Evolutionary conservation across 2,888 invertebrate genomes (phyloP).

Genomic region (Trachelus stipa): DNA sequence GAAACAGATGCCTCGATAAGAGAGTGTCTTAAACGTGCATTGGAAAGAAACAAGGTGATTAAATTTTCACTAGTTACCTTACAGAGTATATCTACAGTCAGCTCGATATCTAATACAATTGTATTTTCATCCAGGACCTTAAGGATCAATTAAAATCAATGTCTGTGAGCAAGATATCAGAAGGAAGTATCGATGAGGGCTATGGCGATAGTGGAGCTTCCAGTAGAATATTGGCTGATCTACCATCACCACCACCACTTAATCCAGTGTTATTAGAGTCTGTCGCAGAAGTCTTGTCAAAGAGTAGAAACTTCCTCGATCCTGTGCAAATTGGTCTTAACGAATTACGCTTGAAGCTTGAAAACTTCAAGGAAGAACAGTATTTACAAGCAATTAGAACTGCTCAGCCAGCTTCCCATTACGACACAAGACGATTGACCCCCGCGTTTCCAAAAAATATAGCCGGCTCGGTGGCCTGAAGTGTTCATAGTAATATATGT

Average conservation of each 20-base stretch:
- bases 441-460: slow-evolving; percentile 19
- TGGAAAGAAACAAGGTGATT: slow-evolving; percentile 49
- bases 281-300: slow-evolving; percentile 39
- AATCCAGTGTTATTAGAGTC: slow-evolving; percentile 44
- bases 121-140: slow-evolving; percentile 38
- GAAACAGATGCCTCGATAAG: slow-evolving; percentile 39
- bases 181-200: slow-evolving; percentile 57
- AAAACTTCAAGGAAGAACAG: slow-evolving; percentile 13
- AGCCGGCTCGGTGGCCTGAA: slow-evolving; percentile 25
- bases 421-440: slow-evolving; percentile 20
- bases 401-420: slow-evolving; percentile 15
- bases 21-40: slow-evolving; percentile 45
- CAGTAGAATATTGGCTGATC: slow-evolving; percentile 31
- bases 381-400: neutral
- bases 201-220: slow-evolving; percentile 43
- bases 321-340: slow-evolving; percentile 44
- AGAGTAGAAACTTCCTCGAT: slow-evolving; percentile 44
- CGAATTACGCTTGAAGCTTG: slow-evolving; percentile 40
- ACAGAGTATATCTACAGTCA: neutral
- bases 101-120: neutral
- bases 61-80: neutral
- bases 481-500: neutral
- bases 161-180: slow-evolving; percentile 35
- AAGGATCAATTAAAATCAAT: slow-evolving; percentile 41
- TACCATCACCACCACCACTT: slow-evolving; percentile 45